Evolutionary conservation across 2,113 vertebrate species (phyloP), one percentile per base, ranked within the genome.

Genomic region (Sula dactylatra): DNA sequence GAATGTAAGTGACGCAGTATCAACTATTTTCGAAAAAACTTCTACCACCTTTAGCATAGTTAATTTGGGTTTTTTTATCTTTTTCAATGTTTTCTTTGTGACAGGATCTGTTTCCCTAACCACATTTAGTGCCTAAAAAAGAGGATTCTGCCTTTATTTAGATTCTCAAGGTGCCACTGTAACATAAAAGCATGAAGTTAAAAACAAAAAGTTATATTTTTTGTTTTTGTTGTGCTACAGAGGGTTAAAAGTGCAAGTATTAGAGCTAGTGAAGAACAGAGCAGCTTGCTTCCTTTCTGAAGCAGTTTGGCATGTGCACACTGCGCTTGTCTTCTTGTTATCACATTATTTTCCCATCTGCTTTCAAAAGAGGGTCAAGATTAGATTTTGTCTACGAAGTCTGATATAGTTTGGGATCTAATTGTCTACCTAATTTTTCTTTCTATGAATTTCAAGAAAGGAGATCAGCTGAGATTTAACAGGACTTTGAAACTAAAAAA

Each of bases 271-370:
- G 72, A 88, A 88, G 88, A 94, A 78, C 59, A 61, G 70, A 90
- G 83, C 86, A 93, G 94, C 88, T 94, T 91, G 86, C 34, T 69
- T 79, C 47, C 61, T 87, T 72, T 76, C 58, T 89, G 86, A 84
- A 85, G 69, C 61, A 94, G 65, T 86, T 16, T 82, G 88, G 90
- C 65, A 79, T 42, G 66, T 40, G 58, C 20, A 4, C 17, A 13
- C 38, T 81, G 90, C 94, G 94, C 90, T 91, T 94, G 84, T 74
- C 82, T 65, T 65, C 79, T 50, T 67, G 44, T 54, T 62, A 93
- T 72, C 85, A 89, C 47, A 83, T 66, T 95, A 90, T 89, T 92
- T 95, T 74, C 69, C 95, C 86, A 91, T 93, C 95, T 93, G 92
- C 79, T 89, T 97, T 84, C 69, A 85, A 96, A 96, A 84, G 7